These are phyloP conservation scores for Cavia porcellus DNA, from an alignment of 2,113 vertebrate genomes.

Conservation along the genomic window DNA sequence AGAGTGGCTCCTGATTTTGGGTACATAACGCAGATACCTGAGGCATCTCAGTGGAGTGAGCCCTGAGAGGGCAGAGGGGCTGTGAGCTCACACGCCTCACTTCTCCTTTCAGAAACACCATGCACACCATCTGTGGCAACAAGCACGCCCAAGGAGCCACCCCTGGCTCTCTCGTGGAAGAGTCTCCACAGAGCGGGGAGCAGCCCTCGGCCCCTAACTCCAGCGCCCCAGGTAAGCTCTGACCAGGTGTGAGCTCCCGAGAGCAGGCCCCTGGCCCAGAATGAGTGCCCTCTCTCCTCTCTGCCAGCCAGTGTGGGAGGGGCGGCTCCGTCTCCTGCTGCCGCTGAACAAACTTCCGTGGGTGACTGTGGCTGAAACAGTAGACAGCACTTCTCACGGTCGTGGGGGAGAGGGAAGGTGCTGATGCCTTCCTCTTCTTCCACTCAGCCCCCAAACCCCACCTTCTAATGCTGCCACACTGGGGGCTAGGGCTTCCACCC, in stretches of 20 bases:
- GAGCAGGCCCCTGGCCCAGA: background rate
- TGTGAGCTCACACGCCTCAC: background rate
- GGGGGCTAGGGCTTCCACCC: background rate
- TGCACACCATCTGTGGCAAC: slow-evolving; percentile 90
- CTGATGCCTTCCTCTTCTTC: background rate
- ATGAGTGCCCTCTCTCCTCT: background rate
- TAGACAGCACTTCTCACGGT: background rate
- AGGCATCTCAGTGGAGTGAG: background rate
- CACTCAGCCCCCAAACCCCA: background rate
- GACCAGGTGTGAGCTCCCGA: background rate
- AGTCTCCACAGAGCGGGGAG: slow-evolving; percentile 76
- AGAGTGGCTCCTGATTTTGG: background rate
- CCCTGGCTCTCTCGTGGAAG: slow-evolving; percentile 83
- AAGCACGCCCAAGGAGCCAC: slow-evolving; percentile 87
- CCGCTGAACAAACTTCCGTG: background rate
- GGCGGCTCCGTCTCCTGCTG: background rate
- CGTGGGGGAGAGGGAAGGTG: background rate
- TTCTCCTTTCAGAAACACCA: slow-evolving; percentile 92
- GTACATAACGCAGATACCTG: background rate
- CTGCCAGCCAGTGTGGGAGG: background rate
- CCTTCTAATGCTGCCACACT: background rate
- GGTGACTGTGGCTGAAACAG: background rate
- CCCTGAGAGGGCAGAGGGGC: background rate
- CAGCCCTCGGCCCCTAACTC: slow-evolving; percentile 16
- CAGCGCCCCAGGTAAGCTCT: slow-evolving; percentile 74